Evolutionary conservation across 2,888 invertebrate genomes (phyloP), one percentile per base, ranked within the genome.

Genomic region (Slavum lentiscoides): DNA sequence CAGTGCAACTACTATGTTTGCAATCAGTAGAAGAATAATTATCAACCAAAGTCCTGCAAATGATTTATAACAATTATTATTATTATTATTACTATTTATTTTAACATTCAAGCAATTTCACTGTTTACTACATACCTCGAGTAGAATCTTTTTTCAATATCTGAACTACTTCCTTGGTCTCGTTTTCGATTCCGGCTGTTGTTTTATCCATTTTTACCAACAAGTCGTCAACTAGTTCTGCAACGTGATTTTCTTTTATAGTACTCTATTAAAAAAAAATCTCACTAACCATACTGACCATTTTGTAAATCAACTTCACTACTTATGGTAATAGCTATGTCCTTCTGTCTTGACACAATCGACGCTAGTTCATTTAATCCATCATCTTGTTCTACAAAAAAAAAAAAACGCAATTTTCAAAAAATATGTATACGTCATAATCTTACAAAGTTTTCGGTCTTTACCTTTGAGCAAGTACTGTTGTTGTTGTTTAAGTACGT

Each of bases 231-330:
- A 94, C 88, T 82, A 94, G 90, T 85, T 91, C 93, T 93, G 84
- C 17, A 87, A 87, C 83, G 83, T 83, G 84, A 84, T 53, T 39
- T 55, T 21, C 1, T 49, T 81, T 21, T 66, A n/a, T 69, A 66
- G 2, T 5, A 62, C 13, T 43, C 21, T 13, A 19, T 2, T 4
- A 30, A 30, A 30, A 55, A 74, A 2, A 49, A 55, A 13, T 21
- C 23, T 15, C 2, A 17, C 21, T 4, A 13, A 70, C 43, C 21
- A 49, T 59, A 84, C 85, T 85, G 86, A 93, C 93, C 93, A 88
- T 93, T 93, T 85, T 94, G 94, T 83, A 90, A 87, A 84, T 92
- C 92, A 0, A 94, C 93, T 88, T 94, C 94, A 84, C 88, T 89
- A 17, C 91, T 91, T 84, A 95, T 91, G 70, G 91, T 91, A 69